These are phyloP conservation scores for Zaprionus bogoriensis DNA, from an alignment of 2,888 invertebrate genomes.

Conservation along the genomic window DNA sequence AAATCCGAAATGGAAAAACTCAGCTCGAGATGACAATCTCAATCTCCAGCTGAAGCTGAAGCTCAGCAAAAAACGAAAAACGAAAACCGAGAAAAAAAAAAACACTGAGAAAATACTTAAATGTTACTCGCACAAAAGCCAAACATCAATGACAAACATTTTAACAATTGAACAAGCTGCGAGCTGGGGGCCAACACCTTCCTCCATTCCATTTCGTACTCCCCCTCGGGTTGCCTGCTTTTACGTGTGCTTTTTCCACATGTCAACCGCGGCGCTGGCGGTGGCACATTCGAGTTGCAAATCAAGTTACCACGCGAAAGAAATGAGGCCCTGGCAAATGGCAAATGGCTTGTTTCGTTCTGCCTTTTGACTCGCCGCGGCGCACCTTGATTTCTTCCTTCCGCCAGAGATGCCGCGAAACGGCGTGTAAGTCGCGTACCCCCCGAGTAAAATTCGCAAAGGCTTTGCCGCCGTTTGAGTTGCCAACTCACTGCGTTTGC, in stretches of 20 bases:
- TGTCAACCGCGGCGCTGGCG: constrained; percentile 18
- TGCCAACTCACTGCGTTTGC: constrained; percentile 5
- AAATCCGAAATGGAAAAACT: constrained; percentile 40
- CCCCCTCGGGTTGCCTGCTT: background rate
- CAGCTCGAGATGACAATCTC: constrained; percentile 54
- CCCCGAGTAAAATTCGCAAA: constrained; percentile 19
- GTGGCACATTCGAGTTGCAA: constrained; percentile 60
- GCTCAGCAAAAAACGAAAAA: constrained; percentile 10
- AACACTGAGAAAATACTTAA: constrained; percentile 31
- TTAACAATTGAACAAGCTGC: constrained; percentile 60
- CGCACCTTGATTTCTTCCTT: constrained; percentile 75
- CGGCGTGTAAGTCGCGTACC: constrained; percentile 25
- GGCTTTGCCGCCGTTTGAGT: constrained; percentile 5
- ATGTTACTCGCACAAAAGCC: constrained; percentile 46
- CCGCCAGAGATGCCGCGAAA: constrained; percentile 50
- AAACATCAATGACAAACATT: constrained; percentile 67
- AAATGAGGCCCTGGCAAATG: constrained; percentile 49
- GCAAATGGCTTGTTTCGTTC: constrained; percentile 73
- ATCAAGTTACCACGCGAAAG: constrained; percentile 63
- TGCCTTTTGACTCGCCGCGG: constrained; percentile 57
- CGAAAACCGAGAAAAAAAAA: background rate
- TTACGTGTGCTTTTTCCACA: background rate
- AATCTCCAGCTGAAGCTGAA: constrained; percentile 47
- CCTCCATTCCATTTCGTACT: constrained; percentile 10
- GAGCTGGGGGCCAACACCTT: constrained; percentile 35